Evolutionary conservation across 2,113 vertebrate genomes (phyloP), one percentile per base, ranked within the genome.

Genomic region (Hemiscyllium ocellatum): DNA sequence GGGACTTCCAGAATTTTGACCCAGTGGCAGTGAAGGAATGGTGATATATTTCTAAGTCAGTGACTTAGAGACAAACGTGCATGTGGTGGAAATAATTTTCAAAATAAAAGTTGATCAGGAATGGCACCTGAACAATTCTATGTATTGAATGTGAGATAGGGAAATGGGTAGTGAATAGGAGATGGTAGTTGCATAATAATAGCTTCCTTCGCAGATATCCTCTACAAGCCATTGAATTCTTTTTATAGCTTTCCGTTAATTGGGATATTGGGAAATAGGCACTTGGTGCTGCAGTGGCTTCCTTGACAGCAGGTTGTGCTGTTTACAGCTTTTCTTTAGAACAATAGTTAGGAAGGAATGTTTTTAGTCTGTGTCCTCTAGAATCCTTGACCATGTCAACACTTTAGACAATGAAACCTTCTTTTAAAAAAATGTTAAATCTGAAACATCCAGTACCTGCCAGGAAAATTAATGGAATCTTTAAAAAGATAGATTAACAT

Each of bases 191-290:
- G 68, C 37, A 72, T 68, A 95, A 95, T 95, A 70, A 70, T 50
- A 95, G 68, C 93, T 95, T 72, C 42, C 89, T 93, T 66, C 89
- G 66, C 89, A 68, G 33, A 93, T 65, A 93, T 93, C 89, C 61
- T 93, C 20, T 93, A 2, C 47, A 95, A 70, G 66, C 50, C 42
- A 19, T 8, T 93, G 61, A 93, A 93, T 72, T 95, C 93, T 95
- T 95, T 95, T 72, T 42, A 69, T 72, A 72, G 37, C 37, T 93
- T 66, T 70, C n/a, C 29, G 93, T 22, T 68, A 26, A 29, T 33
- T 69, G 65, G 93, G 93, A 72, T 70, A 42, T 8, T 26, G 68
- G 42, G 22, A 95, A 72, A 95, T 68, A 95, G 66, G 47, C 68
- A 29, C 66, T 42, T 95, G 61, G 19, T 66, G 65, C 33, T 93